A percentile compares a stretch with the other conserved stretches of the same genome.
These are phyloP conservation scores for Drosophila malerkotliana DNA, from an alignment of 1,140 invertebrate species.

Conservation along the genomic window DNA sequence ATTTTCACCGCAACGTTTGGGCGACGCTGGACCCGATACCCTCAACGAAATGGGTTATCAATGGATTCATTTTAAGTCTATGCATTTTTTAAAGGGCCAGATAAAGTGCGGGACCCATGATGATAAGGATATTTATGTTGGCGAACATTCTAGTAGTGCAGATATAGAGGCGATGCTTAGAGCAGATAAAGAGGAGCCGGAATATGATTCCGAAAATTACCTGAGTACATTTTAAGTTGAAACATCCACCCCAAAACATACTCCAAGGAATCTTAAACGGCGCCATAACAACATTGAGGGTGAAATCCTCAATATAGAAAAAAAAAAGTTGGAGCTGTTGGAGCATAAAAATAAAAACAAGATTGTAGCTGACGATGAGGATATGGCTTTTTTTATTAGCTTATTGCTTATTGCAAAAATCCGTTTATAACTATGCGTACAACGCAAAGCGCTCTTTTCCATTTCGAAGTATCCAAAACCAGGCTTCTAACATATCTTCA, in stretches of 20 bases:
- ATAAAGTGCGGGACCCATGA: not conserved
- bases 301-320: constrained; percentile 16
- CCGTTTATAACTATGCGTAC: too few relatives aligned
- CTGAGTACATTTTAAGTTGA: not conserved
- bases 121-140: too few relatives aligned
- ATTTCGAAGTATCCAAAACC: too few relatives aligned
- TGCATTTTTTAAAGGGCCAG: not conserved
- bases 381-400: constrained; percentile 1
- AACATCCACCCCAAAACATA: not conserved
- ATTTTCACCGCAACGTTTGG: not conserved
- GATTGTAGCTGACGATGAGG: constrained; percentile 8
- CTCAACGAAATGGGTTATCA: not conserved
- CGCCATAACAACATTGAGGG: not conserved
- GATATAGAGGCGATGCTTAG: not conserved
- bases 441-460: too few relatives aligned
- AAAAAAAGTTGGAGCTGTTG: constrained; percentile 13
- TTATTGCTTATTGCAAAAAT: not conserved
- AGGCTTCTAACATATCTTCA: too few relatives aligned
- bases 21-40: not conserved
- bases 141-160: too few relatives aligned
- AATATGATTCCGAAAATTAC: constrained; percentile 4
- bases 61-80: not conserved
- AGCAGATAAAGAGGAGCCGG: not conserved
- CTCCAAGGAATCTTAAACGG: too few relatives aligned
- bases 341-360: constrained; percentile 20